phyloP scores from a whole-genome alignment of 1,140 invertebrate genomes.

The Macrobrachium nipponense region DNA sequence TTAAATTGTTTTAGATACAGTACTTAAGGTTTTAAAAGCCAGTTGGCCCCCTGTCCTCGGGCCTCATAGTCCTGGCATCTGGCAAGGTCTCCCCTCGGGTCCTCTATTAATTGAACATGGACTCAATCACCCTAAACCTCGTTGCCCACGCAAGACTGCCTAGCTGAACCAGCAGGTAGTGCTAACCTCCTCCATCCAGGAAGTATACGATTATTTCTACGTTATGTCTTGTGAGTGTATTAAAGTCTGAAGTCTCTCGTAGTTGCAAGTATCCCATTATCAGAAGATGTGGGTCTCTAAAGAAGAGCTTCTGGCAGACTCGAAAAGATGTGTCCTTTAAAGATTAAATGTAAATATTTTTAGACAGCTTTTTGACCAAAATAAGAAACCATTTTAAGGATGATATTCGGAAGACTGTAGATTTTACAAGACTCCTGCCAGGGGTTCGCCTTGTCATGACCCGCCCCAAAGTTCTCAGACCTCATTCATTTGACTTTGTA shows the following conservation, averaged over 20 bases:
- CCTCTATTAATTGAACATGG: slow-evolving; percentile 43
- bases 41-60: slow-evolving; percentile 60
- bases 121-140: slow-evolving; percentile 58
- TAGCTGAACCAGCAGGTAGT: slow-evolving; percentile 46
- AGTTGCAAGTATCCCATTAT: slow-evolving; percentile 55
- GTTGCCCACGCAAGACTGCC: slow-evolving; percentile 59
- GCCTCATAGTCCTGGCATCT: slow-evolving; percentile 53
- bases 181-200: slow-evolving; percentile 62
- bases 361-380: slow-evolving; percentile 39
- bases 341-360: slow-evolving; percentile 55
- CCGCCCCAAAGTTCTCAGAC: slow-evolving; percentile 47
- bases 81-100: slow-evolving; percentile 42
- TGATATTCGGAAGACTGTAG: slow-evolving; percentile 59
- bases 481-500: slow-evolving; percentile 59
- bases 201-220: slow-evolving; percentile 63
- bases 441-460: slow-evolving; percentile 45
- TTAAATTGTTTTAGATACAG: slow-evolving; percentile 55
- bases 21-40: slow-evolving; percentile 40
- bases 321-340: slow-evolving; percentile 54
- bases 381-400: slow-evolving; percentile 32
- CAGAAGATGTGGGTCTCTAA: slow-evolving; percentile 55
- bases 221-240: slow-evolving; percentile 61
- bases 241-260: slow-evolving; percentile 61
- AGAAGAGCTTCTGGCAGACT: slow-evolving; percentile 61
- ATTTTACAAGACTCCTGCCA: slow-evolving; percentile 54